Evolutionary conservation across 1,140 invertebrate species (phyloP), one percentile per base, ranked within the genome.

Genomic region (Papilio glaucus): DNA sequence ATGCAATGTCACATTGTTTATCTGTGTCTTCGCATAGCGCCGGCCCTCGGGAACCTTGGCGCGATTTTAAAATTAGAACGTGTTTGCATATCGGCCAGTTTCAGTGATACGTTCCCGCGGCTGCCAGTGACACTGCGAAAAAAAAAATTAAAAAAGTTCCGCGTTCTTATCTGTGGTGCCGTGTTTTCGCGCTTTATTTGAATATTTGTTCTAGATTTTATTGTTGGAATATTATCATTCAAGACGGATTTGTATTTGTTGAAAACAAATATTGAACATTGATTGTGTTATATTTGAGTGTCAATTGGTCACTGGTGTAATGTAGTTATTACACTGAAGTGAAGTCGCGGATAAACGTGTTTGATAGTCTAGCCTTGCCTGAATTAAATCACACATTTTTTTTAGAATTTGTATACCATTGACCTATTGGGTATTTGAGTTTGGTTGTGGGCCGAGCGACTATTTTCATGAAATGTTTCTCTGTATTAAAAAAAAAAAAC

Each of bases 61-160:
- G 39, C n/a, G 57, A 70, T 70, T 71, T 70, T 70, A 77, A 72
- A 71, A 68, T 72, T 77, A 72, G 72, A 72, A 72, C 61, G 26
- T 12, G 6, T 67, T 68, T 37, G 39, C 29, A 53, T 72, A 61
- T 67, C 72, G 65, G 53, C 57, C 49, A 24, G 68, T 71, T 74
- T 74, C 62, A 57, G 41, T 69, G 39, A 68, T 72, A 29, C 37
- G 62, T 39, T 29, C 57, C n/a, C 38, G 38, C 41, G 39, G 39
- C 38, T 24, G 38, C 12, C 10, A 29, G 38, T 53, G 37, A 24
- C 18, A 45, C 24, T 15, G 41, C 39, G 26, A 24, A 53, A 57
- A n/a, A 68, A 42, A 61, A 69, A 71, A 26, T 13, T 18, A 53
- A 49, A 57, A 18, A 10, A 42, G 3, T 39, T 29, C 42, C 38